Conservation (phyloP, 2,888 invertebrate genomes). For the Rhopalosiphum nymphaeae region DNA sequence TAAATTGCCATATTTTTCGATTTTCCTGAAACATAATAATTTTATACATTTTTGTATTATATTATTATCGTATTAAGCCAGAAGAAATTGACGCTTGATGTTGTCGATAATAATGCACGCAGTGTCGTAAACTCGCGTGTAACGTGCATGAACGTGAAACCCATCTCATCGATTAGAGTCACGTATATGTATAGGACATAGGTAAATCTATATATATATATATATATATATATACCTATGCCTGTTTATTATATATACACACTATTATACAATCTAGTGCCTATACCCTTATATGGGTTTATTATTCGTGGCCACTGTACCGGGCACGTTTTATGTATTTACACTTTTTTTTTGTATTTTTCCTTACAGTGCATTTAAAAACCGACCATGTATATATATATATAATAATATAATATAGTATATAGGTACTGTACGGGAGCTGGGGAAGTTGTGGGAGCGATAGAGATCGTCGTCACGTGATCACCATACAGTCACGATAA, state of each 20-base stretch:
- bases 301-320: not conserved
- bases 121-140: not conserved
- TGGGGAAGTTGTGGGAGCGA: not conserved
- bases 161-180: not conserved
- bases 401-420: not conserved
- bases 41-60: not conserved
- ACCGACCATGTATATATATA: not conserved
- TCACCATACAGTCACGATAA: not conserved
- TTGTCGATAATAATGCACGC: constrained; percentile 4
- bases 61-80: not conserved
- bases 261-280: not conserved
- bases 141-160: not conserved
- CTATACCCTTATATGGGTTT: not conserved
- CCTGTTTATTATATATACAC: not conserved
- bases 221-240: not conserved
- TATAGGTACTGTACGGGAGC: not conserved
- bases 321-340: not conserved
- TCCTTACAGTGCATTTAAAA: not conserved
- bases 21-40: not conserved
- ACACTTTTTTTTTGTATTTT: not conserved
- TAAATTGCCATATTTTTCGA: not conserved
- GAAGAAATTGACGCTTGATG: not conserved
- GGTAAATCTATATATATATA: not conserved
- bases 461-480: not conserved
- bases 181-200: not conserved